Conservation (phyloP, 2,113 vertebrate genomes). For the Trichechus manatus region DNA sequence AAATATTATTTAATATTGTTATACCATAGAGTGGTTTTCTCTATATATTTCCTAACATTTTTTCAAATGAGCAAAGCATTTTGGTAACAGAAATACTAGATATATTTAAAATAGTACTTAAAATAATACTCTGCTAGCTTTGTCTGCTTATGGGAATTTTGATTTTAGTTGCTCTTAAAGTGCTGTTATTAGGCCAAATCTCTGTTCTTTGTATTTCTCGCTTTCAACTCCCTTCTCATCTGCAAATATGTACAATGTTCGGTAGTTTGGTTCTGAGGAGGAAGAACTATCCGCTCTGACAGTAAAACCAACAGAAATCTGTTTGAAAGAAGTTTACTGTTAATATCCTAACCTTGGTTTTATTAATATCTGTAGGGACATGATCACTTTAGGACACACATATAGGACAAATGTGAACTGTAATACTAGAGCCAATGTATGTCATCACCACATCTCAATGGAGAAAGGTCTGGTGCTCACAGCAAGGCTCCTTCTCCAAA, state of each 20-base stretch:
- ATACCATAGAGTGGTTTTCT: not conserved
- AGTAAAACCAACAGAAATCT: not conserved
- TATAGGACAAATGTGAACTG: not conserved
- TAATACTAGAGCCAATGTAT: not conserved
- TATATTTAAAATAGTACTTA: not conserved
- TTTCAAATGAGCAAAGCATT: conserved; percentile 28
- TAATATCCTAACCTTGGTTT: not conserved
- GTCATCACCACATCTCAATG: not conserved
- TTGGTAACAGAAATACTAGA: not conserved
- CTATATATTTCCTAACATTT: not conserved
- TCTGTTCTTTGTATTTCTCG: not conserved
- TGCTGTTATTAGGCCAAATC: not conserved
- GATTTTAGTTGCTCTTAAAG: conserved; percentile 38
- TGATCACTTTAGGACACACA: not conserved
- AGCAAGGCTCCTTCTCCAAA: not conserved
- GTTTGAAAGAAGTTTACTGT: not conserved
- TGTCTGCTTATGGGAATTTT: not conserved
- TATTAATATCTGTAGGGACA: not conserved
- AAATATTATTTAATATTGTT: not conserved
- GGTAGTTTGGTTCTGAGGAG: not conserved
- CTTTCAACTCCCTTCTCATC: not conserved
- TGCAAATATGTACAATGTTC: not conserved
- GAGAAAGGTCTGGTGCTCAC: not conserved
- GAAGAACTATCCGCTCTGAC: not conserved
- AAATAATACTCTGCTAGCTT: not conserved